Evolutionary conservation across 2,113 vertebrate genomes (phyloP).

Genomic region (Cettia cetti): DNA sequence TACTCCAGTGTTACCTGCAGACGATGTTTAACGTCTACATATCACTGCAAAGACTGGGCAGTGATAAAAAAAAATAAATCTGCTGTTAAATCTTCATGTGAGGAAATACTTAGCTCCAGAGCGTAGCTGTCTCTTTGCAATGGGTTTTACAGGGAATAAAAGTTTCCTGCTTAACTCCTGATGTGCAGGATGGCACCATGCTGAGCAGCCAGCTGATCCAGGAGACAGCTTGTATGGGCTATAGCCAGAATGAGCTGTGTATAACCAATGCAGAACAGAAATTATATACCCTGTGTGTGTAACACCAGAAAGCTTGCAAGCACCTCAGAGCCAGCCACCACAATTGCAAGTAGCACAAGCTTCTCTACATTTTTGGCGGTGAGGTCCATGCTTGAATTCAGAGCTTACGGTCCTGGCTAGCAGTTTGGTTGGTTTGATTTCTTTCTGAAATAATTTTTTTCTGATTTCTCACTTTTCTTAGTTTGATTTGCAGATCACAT

Average conservation of each 20-base stretch:
- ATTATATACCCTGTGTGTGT: background rate
- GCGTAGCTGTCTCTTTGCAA: background rate
- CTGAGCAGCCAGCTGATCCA: background rate
- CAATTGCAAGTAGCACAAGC: background rate
- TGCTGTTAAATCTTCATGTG: background rate
- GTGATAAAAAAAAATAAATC: background rate
- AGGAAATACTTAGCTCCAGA: background rate
- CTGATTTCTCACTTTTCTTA: background rate
- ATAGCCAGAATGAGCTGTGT: background rate
- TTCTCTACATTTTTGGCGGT: rapidly evolving
- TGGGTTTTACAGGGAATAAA: background rate
- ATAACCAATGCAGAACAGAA: background rate
- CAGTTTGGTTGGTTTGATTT: background rate
- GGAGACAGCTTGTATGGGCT: background rate
- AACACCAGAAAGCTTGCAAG: background rate
- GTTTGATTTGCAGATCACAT: background rate
- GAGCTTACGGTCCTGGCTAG: background rate
- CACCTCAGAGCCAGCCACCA: background rate
- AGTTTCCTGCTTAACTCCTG: background rate
- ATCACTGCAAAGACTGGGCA: background rate
- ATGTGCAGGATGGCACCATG: background rate
- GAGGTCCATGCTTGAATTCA: background rate
- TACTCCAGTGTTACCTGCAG: background rate
- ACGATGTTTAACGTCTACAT: background rate
- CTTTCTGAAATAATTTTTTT: background rate